Conservation (phyloP, 2,797 vertebrate genomes). For the Sternarchorhynchus goeldii region DNA sequence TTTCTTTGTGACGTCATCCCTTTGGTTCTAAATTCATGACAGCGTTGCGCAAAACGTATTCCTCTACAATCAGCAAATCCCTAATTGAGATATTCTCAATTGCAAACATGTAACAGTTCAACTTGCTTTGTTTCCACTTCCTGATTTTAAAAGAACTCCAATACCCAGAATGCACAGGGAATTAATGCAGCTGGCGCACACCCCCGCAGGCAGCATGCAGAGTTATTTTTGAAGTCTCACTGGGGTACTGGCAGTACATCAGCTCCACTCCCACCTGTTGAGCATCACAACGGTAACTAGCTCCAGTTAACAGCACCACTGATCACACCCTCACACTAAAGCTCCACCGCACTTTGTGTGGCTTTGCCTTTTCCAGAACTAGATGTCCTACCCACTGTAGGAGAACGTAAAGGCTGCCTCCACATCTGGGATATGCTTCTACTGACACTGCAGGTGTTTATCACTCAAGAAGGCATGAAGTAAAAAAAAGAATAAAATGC, state of each 20-base stretch:
- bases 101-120: not conserved
- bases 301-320: not conserved
- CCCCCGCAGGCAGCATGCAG: not conserved
- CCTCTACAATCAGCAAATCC: not conserved
- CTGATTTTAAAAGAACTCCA: not conserved
- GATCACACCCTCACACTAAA: too few species aligned
- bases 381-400: not conserved
- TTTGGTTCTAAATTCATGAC: not conserved
- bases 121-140: not conserved
- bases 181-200: constrained; percentile 1
- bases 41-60: not conserved
- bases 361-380: not conserved
- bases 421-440: too few species aligned
- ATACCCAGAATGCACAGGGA: not conserved
- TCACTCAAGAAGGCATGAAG: not conserved
- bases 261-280: not conserved
- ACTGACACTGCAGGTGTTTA: too few species aligned
- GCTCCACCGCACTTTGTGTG: too few species aligned
- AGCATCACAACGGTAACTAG: not conserved
- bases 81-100: not conserved
- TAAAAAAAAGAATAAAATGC: not conserved
- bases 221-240: not conserved
- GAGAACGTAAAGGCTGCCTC: not conserved
- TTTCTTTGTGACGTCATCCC: too few species aligned
- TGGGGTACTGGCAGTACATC: not conserved